Evolutionary conservation across 1,140 invertebrate species (phyloP).

Genomic region (Panagrolaimus sp.): DNA sequence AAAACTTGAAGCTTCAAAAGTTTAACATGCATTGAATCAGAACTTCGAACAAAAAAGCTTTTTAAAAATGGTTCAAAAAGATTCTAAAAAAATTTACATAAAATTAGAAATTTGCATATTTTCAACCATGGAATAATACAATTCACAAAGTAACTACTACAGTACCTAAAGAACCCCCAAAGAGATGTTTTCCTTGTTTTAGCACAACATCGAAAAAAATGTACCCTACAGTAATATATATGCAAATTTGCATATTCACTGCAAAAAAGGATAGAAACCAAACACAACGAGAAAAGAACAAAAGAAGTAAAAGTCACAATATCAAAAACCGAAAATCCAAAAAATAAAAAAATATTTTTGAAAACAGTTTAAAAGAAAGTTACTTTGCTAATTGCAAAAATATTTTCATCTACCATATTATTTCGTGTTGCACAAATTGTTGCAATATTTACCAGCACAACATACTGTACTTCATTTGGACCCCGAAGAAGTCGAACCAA

Average conservation of each 20-base stretch:
- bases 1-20: constrained; percentile 93
- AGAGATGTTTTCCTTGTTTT: too few species aligned
- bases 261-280: background rate
- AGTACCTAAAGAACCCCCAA: too few species aligned
- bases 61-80: constrained; percentile 97
- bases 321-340: constrained; percentile 5
- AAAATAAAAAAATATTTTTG: too few species aligned
- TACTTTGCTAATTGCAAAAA: constrained; percentile 68
- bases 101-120: background rate
- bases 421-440: constrained; percentile 68
- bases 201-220: background rate
- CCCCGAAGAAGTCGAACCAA: constrained; percentile 83
- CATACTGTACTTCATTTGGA: constrained; percentile 88
- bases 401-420: constrained; percentile 64
- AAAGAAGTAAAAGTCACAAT: constrained; percentile 5
- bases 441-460: constrained; percentile 90
- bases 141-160: too few species aligned
- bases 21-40: constrained; percentile 92
- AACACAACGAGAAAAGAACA: background rate
- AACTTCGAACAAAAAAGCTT: constrained; percentile 92
- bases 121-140: too few species aligned
- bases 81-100: constrained; percentile 63
- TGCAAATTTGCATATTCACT: background rate
- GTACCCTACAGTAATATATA: background rate
- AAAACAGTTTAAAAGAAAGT: constrained; percentile 35